phyloP scores from a whole-genome alignment of 2,888 invertebrate species.

The Gandaritis pyraliata region DNA sequence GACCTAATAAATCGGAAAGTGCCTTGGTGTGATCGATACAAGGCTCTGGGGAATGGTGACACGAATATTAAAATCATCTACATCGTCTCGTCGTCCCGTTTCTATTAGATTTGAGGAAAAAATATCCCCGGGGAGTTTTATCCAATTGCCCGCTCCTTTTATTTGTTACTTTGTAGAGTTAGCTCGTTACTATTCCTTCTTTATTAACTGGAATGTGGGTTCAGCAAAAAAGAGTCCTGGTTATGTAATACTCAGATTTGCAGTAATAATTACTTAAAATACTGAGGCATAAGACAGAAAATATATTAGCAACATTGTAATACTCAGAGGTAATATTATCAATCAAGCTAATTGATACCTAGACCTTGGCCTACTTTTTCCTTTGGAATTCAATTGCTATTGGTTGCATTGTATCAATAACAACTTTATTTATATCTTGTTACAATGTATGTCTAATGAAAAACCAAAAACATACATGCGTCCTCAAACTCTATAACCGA shows the following conservation, averaged over 20 bases:
- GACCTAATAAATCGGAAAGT: conserved; percentile 58
- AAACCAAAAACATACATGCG: not conserved
- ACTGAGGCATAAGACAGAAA: not conserved
- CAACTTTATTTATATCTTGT: too few relatives aligned
- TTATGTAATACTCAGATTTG: not conserved
- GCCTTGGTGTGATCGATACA: conserved; percentile 59
- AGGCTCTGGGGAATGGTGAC: conserved; percentile 58
- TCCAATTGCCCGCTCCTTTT: conserved; percentile 70
- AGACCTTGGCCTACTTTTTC: not conserved
- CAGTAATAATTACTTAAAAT: not conserved
- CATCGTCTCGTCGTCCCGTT: conserved; percentile 57
- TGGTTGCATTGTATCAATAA: too few relatives aligned
- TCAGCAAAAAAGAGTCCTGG: conserved; percentile 33
- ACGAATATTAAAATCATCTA: conserved; percentile 78
- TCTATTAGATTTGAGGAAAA: conserved; percentile 69
- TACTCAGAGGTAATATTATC: not conserved
- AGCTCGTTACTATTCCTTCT: conserved; percentile 42
- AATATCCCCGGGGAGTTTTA: conserved; percentile 70
- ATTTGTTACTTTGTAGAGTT: conserved; percentile 54
- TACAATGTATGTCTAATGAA: too few relatives aligned
- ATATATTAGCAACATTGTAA: not conserved
- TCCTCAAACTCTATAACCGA: not conserved
- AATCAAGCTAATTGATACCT: not conserved
- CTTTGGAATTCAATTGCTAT: too few relatives aligned
- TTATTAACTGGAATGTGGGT: conserved; percentile 34